A percentile compares a stretch with the other conserved stretches of the same genome.
phyloP scores from a whole-genome alignment of 2,113 vertebrate genomes.

The Petrocephalus microphthalmus region DNA sequence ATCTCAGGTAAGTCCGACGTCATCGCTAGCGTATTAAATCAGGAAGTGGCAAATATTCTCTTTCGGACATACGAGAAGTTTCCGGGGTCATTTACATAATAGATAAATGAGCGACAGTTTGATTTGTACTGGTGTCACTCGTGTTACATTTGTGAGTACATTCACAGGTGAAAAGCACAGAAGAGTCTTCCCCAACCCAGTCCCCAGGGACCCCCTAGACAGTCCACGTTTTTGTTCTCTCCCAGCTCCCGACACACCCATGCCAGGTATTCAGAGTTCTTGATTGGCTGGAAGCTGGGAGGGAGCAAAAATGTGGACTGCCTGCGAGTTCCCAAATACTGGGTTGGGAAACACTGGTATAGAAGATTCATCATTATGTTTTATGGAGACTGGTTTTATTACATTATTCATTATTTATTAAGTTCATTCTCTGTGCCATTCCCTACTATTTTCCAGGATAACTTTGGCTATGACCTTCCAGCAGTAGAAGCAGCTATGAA shows the following conservation, averaged over 20 bases:
- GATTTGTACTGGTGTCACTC: not conserved
- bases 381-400: not conserved
- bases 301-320: not conserved
- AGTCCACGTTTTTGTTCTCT: not conserved
- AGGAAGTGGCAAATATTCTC: not conserved
- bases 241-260: not conserved
- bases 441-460: conserved; percentile 64
- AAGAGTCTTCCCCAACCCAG: not conserved
- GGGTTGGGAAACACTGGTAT: not conserved
- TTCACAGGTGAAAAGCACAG: not conserved
- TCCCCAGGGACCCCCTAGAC: not conserved
- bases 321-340: too few relatives aligned
- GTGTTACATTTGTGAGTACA: not conserved
- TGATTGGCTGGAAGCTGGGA: not conserved
- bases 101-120: not conserved
- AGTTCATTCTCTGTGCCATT: not conserved
- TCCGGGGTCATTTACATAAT: not conserved
- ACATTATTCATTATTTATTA: too few relatives aligned
- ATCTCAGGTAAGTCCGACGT: conserved; percentile 70
- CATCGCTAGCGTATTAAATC: not conserved
- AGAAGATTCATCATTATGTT: not conserved
- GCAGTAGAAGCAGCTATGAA: conserved; percentile 95
- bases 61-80: not conserved
- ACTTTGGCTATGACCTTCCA: conserved; percentile 89
- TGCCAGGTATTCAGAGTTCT: not conserved